A percentile compares a stretch with the other conserved stretches of the same genome.
These are phyloP conservation scores for Rhingia rostrata DNA, from an alignment of 2,888 invertebrate species.

Conservation along the genomic window DNA sequence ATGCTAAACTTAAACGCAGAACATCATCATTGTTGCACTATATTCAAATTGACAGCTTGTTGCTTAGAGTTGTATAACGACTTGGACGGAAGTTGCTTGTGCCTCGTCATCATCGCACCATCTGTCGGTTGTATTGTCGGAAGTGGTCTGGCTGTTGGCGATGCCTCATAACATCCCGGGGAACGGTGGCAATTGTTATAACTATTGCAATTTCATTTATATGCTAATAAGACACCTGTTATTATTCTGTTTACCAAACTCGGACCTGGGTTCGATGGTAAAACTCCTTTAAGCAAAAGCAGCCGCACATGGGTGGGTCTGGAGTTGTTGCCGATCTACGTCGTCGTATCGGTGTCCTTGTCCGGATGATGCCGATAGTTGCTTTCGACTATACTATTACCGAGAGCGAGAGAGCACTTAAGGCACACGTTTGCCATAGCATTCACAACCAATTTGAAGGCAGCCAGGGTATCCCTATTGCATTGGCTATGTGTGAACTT, in stretches of 20 bases:
- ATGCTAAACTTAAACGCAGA: constrained; percentile 59
- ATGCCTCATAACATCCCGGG: neutral
- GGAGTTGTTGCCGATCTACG: neutral
- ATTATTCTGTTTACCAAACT: constrained; percentile 77
- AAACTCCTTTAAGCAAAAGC: constrained; percentile 20
- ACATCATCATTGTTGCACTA: constrained; percentile 57
- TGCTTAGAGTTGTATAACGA: constrained; percentile 48
- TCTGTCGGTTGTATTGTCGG: constrained; percentile 21
- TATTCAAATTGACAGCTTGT: constrained; percentile 68
- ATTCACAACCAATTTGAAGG: constrained; percentile 50
- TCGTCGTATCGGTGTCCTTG: constrained; percentile 19
- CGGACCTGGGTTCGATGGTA: constrained; percentile 39
- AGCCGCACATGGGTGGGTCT: constrained; percentile 46
- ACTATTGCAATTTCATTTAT: constrained; percentile 78
- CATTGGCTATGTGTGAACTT: constrained; percentile 49
- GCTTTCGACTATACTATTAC: constrained; percentile 44
- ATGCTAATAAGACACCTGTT: constrained; percentile 78
- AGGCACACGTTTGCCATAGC: constrained; percentile 57
- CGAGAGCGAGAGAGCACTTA: constrained; percentile 67
- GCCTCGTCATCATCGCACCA: constrained; percentile 53
- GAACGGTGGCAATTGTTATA: constrained; percentile 74
- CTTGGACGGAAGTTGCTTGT: constrained; percentile 28
- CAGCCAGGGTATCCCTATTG: constrained; percentile 19
- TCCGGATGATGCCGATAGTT: constrained; percentile 43
- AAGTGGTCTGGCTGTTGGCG: neutral